Conservation (phyloP, 2,888 invertebrate species). For the Hydropsyche betteni region DNA sequence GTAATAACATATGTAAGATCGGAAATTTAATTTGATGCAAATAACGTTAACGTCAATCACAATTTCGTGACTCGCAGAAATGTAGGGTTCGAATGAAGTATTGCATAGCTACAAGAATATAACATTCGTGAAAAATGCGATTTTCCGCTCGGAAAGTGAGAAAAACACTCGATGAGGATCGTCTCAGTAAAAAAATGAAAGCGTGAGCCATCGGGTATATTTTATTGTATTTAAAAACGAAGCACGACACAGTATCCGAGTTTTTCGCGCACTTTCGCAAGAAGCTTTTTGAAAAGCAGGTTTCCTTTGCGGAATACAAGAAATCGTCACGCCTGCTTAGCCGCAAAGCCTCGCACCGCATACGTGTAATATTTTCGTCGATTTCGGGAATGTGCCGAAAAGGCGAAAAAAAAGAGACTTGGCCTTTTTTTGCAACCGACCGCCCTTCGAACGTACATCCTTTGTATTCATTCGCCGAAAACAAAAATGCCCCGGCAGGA, state of each 20-base stretch:
- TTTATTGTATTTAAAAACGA: no score
- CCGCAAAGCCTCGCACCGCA: slow-evolving; percentile 7
- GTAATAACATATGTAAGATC: not conserved
- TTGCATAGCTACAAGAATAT: no score
- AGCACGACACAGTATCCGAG: no score
- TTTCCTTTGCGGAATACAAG: not conserved
- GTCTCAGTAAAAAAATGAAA: no score
- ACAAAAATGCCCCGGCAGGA: slow-evolving; percentile 13
- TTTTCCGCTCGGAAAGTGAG: no score
- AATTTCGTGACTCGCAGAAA: slow-evolving; percentile 10
- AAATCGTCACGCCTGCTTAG: slow-evolving; percentile 25
- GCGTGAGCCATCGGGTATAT: no score
- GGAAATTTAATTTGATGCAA: slow-evolving; percentile 18
- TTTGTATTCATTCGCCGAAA: slow-evolving; percentile 27
- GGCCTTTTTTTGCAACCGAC: no score
- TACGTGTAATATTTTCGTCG: slow-evolving; percentile 13
- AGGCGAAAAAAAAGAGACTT: not conserved
- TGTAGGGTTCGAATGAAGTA: no score
- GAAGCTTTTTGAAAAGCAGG: no score
- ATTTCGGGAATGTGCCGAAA: not conserved
- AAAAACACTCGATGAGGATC: no score
- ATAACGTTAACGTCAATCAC: slow-evolving; percentile 16
- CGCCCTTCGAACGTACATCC: slow-evolving; percentile 2
- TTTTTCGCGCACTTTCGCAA: no score
- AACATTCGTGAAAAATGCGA: no score